Base-by-base conservation (phyloP, 1,140 invertebrate genomes). In the Xylocopa sonorina region DNA sequence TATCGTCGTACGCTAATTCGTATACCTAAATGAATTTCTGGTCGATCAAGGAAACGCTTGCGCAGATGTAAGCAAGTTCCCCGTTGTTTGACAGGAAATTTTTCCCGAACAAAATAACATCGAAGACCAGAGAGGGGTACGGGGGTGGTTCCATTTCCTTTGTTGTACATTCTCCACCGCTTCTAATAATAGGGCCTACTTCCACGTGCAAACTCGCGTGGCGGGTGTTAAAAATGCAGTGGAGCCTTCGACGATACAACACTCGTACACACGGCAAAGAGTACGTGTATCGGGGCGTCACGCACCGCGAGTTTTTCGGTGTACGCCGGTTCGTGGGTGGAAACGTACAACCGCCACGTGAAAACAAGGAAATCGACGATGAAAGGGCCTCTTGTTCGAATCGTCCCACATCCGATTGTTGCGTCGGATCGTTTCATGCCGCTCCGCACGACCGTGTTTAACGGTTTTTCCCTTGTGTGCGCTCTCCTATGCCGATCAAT, bases 111-210 rank as follows among this genome's bases (percentile, higher is more conserved):
- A 38, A 55, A 63, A 55, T 41, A 71, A 55, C 68, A 43, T 43
- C 10, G 32, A 32, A 14, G 21, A 34, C 21, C 32, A 10, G 27
- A 48, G 72, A n/a, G n/a, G n/a, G n/a, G n/a, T n/a, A n/a, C n/a
- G n/a, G 66, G 82, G 77, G 72, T 63, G 66, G 41, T 75, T 58
- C 24, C 68, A 27, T n/a, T 79, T 81, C 60, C 78, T 84, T 84
- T 84, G 83, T 84, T 83, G 72, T 71, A 68, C 84, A 79, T 86
- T 86, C 82, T 79, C 84, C 73, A 69, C 74, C 74, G 84, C 69
- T 69, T 78, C 82, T 86, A 86, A 86, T 87, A 87, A 86, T 87
- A 86, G 85, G 63, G 60, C 43, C 63, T 62, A 77, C 80, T 86
- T 74, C 62, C 68, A 85, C 46, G 55, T 34, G 57, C 62, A 4